Evolutionary conservation across 2,797 vertebrate genomes (phyloP), one percentile per base, ranked within the genome.

Genomic region (Hydrophis major): DNA sequence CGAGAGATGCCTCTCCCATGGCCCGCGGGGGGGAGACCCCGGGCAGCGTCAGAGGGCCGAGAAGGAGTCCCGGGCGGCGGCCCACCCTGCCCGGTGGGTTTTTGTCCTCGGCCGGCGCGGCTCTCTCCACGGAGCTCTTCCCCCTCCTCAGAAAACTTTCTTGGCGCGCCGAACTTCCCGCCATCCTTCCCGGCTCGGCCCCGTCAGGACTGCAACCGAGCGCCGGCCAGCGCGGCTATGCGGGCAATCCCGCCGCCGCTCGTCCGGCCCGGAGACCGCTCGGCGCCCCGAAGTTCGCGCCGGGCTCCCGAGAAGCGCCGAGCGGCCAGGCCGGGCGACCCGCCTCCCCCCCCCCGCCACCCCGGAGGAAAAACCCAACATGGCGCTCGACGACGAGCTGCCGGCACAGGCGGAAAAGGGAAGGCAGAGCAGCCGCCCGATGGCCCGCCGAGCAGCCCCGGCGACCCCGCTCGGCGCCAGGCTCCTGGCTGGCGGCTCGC

Each of bases 401-500:
- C 87, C 74, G 74, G 74, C 74, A 47, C 18, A 12, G 20, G 12
- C 74, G 74, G 74, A 47, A 20, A 20, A 20, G 69, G 37, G 74
- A 83, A 20, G 74, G 74, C 74, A 22, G 37, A 83, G 4, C 7
- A 11, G 37, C 32, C 32, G 6, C 32, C 14, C 66, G 13, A 32
- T 63, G 10, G 27, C 37, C 78, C 27, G 42, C 83, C 47, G 42
- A 4, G 53, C 10, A 55, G 53, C 53, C 53, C 53, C 2, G 60
- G 1, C 8, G 60, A 2, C 86, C 50, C 42, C 25, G 86, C 83
- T 53, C n/a, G 28, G 86, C 86, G 86, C 86, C 86, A 55, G 50
- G 16, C 66, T 37, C 94, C 94, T 89, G 90, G 91, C 93, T 83
- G 28, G 32, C 55, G 18, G 55, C 69, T 28, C 13, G 8, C n/a